Base-by-base conservation (phyloP, 2,888 invertebrate genomes). In the Formica aserva region DNA sequence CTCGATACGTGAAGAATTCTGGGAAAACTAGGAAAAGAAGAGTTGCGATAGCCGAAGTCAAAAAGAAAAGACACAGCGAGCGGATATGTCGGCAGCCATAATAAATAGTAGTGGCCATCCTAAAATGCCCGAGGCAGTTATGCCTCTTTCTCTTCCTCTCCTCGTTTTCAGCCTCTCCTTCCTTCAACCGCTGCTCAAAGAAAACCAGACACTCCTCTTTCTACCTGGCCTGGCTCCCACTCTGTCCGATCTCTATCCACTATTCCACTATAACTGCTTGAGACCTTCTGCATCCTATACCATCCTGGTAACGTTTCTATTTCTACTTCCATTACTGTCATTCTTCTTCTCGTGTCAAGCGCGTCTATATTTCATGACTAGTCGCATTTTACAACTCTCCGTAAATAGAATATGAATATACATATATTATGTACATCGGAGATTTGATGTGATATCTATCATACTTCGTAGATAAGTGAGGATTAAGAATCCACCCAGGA, bases 251-350 rank as follows among this genome's bases (percentile, higher is more conserved):
- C 67, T 62, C 72, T 82, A 76, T 48, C 78, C 74, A 71, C 52
- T 76, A 62, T 69, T 84, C 75, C 38, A 48, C 60, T 66, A 57
- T 84, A 67, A 76, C 67, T 55, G 45, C 71, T 52, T 62, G 65
- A 72, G 41, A 75, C 78, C 86, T 85, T 57, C 69, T 45, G 65
- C 76, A 29, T 83, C 80, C 82, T 81, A 81, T 88, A 65, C 76
- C 74, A 55, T 82, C 85, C 84, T 85, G 77, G 66, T 86, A 85
- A 80, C 85, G 83, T 90, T 90, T 91, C 90, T 90, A 91, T 91
- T 88, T 91, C 90, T 86, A 86, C 88, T 74, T 84, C 85, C 85
- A 89, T 90, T 91, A 89, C 90, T 84, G 91, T 90, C 91, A 85
- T 91, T 91, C 85, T 84, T 71, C 69, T 81, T 69, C 84, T 85